Conservation (phyloP, 2,888 invertebrate species). For the Acrobasis suavella region DNA sequence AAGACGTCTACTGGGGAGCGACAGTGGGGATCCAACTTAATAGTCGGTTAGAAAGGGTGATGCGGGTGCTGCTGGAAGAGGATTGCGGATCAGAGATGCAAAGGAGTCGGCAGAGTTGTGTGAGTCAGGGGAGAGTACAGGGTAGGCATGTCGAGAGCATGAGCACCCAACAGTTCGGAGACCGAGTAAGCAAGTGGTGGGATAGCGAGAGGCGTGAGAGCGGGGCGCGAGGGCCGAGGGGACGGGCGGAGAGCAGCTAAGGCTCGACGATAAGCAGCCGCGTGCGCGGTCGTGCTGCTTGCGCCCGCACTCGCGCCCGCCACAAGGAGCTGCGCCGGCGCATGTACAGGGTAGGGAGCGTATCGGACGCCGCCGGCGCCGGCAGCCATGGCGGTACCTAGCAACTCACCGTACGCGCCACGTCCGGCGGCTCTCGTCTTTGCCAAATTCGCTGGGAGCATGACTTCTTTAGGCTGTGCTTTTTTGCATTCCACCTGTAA, state of each 20-base stretch:
- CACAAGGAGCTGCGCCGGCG: conserved; percentile 73
- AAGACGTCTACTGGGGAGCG: conserved; percentile 26
- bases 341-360: conserved; percentile 83
- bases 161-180: conserved; percentile 84
- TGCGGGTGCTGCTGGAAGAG: conserved; percentile 78
- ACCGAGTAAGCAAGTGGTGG: conserved; percentile 77
- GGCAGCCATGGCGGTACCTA: conserved; percentile 87
- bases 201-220: conserved; percentile 66
- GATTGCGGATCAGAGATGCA: conserved; percentile 80
- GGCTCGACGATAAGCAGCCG: conserved; percentile 70
- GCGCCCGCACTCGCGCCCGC: conserved; percentile 66
- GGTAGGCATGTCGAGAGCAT: conserved; percentile 87
- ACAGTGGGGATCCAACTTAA: conserved; percentile 9
- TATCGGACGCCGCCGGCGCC: conserved; percentile 83
- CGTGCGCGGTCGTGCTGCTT: conserved; percentile 59
- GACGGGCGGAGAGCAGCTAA: conserved; percentile 71
- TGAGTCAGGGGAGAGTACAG: conserved; percentile 87
- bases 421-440: conserved; percentile 97
- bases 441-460: conserved; percentile 98
- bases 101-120: conserved; percentile 81
- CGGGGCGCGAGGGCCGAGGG: conserved; percentile 63
- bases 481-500: conserved; percentile 99
- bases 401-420: conserved; percentile 99
- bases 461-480: conserved; percentile 99
- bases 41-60: conserved; percentile 63